Percentiles rank a stretch among this genome's conserved stretches.
phyloP scores from a whole-genome alignment of 2,797 vertebrate genomes.

The Poeciliopsis gracilis region DNA sequence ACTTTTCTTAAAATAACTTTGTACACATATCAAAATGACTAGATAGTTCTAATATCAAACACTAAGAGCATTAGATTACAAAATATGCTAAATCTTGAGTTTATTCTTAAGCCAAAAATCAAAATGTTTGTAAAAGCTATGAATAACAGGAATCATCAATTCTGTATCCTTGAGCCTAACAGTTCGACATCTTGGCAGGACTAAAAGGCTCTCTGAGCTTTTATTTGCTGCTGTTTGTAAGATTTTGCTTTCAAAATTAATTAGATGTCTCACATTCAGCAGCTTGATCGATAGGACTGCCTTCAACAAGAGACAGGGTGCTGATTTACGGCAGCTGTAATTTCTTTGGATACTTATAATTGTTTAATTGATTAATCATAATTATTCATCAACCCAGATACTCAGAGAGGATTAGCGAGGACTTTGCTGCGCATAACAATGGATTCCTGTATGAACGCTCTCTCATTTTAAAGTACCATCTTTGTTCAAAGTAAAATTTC shows the following conservation, averaged over 20 bases:
- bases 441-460: not conserved
- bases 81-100: not conserved
- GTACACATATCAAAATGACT: not conserved
- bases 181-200: not conserved
- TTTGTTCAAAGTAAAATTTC: not conserved
- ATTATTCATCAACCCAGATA: not conserved
- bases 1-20: not conserved
- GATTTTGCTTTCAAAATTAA: conserved; percentile 1
- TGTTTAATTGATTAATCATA: conserved; percentile 5
- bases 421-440: not conserved
- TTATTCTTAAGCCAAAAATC: not conserved
- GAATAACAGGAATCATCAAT: not conserved
- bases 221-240: not conserved
- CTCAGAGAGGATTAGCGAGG: not conserved
- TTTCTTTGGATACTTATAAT: not conserved
- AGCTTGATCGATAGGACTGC: not conserved
- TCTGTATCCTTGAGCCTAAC: not conserved
- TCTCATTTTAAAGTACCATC: not conserved
- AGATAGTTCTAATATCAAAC: not conserved
- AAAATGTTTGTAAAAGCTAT: not conserved
- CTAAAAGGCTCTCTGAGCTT: not conserved
- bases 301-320: not conserved
- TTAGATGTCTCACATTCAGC: not conserved
- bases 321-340: conserved; percentile 2
- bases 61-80: not conserved